Evolutionary conservation across 2,888 invertebrate genomes (phyloP).

Genomic region (Lordiphosa andalusiaca): DNA sequence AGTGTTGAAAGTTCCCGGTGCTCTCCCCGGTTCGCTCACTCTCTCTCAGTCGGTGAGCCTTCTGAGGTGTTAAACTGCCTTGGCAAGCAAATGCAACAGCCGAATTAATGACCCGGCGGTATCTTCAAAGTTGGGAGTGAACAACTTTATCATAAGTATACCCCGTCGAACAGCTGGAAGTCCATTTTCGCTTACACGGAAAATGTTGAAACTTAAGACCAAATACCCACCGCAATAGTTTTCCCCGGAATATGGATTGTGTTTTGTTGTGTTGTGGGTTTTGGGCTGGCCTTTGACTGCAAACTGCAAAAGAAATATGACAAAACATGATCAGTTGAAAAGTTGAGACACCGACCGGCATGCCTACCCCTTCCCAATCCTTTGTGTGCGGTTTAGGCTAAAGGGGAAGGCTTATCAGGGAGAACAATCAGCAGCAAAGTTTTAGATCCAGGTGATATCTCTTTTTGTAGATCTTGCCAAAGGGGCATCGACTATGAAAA

Average conservation of each 20-base stretch:
- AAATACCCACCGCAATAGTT: conserved; percentile 5
- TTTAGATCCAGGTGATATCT: too few relatives aligned
- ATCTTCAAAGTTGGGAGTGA: conserved; percentile 49
- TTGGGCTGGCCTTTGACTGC: conserved; percentile 6
- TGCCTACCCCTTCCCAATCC: too few relatives aligned
- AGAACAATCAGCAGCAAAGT: too few relatives aligned
- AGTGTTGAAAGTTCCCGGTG: conserved; percentile 55
- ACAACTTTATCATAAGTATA: conserved; percentile 52
- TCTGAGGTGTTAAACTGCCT: conserved; percentile 49
- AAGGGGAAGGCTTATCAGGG: too few relatives aligned
- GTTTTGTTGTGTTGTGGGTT: background rate
- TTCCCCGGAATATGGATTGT: conserved; percentile 3
- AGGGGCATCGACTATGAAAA: too few relatives aligned
- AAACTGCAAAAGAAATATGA: too few relatives aligned
- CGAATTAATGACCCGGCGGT: conserved; percentile 61
- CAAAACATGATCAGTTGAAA: too few relatives aligned
- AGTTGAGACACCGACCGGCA: too few relatives aligned
- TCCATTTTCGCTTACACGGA: conserved; percentile 25
- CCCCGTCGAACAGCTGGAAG: conserved; percentile 42
- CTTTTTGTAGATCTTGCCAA: too few relatives aligned
- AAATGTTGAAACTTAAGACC: conserved; percentile 5
- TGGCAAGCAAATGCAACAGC: conserved; percentile 2
- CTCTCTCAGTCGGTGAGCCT: conserved; percentile 2
- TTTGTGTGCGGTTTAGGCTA: too few relatives aligned
- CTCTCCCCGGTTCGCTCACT: conserved; percentile 7